Evolutionary conservation across 2,888 invertebrate species (phyloP), one percentile per base, ranked within the genome.

Genomic region (Lapara coniferarum): DNA sequence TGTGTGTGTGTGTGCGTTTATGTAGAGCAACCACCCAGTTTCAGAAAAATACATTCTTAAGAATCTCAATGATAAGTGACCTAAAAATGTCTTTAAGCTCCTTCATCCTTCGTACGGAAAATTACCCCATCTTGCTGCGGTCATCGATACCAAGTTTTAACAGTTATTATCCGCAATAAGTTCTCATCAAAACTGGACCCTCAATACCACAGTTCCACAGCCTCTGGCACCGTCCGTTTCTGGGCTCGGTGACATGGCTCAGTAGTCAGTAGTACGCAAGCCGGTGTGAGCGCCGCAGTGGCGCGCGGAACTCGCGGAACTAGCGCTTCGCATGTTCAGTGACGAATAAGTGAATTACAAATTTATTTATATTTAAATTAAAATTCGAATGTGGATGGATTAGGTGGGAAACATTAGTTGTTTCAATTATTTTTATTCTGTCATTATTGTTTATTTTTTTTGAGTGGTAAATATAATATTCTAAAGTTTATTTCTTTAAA

Each of bases 231-330:
- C 16, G 53, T 16, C 10, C 53, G 53, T 53, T n/a, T n/a, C 53
- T 53, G n/a, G 16, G 16, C n/a, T 16, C 14, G 7, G 53, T 53
- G n/a, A 16, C n/a, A 8, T 53, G n/a, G 53, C 53, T 53, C 53
- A 10, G 55, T 55, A 55, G 55, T 49, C 59, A 59, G 59, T 59
- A 44, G 14, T 10, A 6, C 63, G 63, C 63, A 19, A 19, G 63
- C 46, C 63, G 49, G 49, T 19, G 49, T 19, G 49, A 63, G 63
- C 49, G 63, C 63, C 49, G 46, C 49, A 63, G 19, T 13, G 63
- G 19, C 49, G 63, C 57, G 57, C 63, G 63, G 49, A 13, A 49
- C 19, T 46, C 49, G 46, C 49, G 44, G 63, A 49, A 5, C 25
- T 19, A 16, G 19, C 46, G 44, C 37, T 12, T 59, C 56, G 56